A percentile compares a stretch with the other conserved stretches of the same genome.
These are phyloP conservation scores for Caenorhabditis afra DNA, from an alignment of 2,888 invertebrate genomes.

Conservation along the genomic window DNA sequence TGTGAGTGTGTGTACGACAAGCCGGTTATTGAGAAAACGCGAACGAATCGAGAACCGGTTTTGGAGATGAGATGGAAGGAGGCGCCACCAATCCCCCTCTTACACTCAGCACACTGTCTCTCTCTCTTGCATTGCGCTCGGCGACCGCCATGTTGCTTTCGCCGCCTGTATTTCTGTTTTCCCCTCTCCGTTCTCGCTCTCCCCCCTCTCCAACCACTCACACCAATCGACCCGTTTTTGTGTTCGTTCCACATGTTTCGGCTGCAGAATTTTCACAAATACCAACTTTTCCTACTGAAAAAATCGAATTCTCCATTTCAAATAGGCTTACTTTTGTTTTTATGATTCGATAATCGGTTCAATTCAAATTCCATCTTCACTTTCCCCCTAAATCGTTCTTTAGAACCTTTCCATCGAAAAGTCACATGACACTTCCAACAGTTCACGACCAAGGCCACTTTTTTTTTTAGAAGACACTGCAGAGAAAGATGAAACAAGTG, in stretches of 20 bases:
- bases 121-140: slow-evolving; percentile 28
- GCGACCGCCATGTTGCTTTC: slow-evolving; percentile 4
- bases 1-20: slow-evolving; percentile 42
- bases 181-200: slow-evolving; percentile 12
- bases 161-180: slow-evolving; percentile 26
- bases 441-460: background rate
- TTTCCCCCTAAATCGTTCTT: background rate
- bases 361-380: background rate
- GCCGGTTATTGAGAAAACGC: slow-evolving; percentile 64
- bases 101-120: slow-evolving; percentile 36
- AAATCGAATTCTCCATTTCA: background rate
- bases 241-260: slow-evolving; percentile 22
- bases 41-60: slow-evolving; percentile 63
- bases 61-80: slow-evolving; percentile 23
- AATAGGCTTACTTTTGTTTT: background rate
- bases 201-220: slow-evolving; percentile 1
- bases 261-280: slow-evolving; percentile 3
- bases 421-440: background rate
- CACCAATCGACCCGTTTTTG: slow-evolving; percentile 28
- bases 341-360: no score
- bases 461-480: background rate
- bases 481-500: slow-evolving; percentile 50
- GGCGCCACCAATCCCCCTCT: slow-evolving; percentile 30
- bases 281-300: background rate
- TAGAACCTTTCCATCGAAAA: no score